Base-by-base conservation (phyloP, 2,797 vertebrate species). In the Australoheros facetus region DNA sequence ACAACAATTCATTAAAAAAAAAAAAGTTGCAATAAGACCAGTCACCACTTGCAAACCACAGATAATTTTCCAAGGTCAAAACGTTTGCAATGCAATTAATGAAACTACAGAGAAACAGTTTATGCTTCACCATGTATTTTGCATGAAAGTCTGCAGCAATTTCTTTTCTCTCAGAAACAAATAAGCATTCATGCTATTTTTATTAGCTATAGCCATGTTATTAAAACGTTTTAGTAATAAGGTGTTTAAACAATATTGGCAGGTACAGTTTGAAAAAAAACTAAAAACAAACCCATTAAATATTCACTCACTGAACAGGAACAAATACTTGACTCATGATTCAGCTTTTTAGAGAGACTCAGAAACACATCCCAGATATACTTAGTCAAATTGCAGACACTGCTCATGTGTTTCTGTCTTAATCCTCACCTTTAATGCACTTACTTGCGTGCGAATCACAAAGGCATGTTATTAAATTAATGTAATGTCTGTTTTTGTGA, bases 401-500 rank as follows among this genome's bases (percentile, higher is more conserved):
- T 69, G 42, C 26, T 69, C 42, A 69, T 48, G 14, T 45, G 62
- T 66, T 66, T 66, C 39, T 48, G 39, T 66, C 23, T 19, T 45
- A 66, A 48, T 19, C 16, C 14, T 69, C 30, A 69, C 21, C 28
- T 64, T 26, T 55, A 30, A 55, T 21, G 19, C 28, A 34, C 26
- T 30, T 32, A 56, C 57, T 54, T 54, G n/a, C 4, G 69, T 82
- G 74, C 48, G 48, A 74, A 78, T 82, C 19, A 79, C 66, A 79
- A 64, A 71, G 42, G 17, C 21, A 9, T 74, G 56, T 48, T 58
- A 45, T 13, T 74, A 73, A 83, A 80, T 83, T 73, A 71, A 23
- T 60, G 48, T 75, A 85, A 86, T 83, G 37, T 32, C 42, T 84
- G 48, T 69, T 84, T 87, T 75, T 55, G 80, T 64, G 58, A 79